Evolutionary conservation across 2,888 invertebrate genomes (phyloP).

Genomic region (Cerceris ruficornis): DNA sequence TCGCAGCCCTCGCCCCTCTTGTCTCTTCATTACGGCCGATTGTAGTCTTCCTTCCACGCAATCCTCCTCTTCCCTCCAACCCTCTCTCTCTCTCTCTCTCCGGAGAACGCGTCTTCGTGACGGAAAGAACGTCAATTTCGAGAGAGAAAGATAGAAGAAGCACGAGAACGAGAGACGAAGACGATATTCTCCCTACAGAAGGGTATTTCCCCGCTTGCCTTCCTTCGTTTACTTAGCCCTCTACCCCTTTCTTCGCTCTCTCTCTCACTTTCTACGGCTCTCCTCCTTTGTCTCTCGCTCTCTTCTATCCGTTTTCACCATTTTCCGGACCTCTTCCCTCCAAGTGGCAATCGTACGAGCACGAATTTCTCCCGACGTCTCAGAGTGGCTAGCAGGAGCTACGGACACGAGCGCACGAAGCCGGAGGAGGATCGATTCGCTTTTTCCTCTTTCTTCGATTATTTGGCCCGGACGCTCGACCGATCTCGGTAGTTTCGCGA

Average conservation of each 20-base stretch:
- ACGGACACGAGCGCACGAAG: slow-evolving; percentile 67
- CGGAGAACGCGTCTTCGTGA: neutral
- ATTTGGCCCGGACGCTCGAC: slow-evolving; percentile 41
- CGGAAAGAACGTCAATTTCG: slow-evolving; percentile 10
- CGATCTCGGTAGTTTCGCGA: slow-evolving; percentile 47
- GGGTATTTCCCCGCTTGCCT: neutral
- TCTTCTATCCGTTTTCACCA: neutral
- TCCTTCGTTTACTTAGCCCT: neutral
- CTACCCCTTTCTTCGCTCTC: neutral
- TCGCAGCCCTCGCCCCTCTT: slow-evolving; percentile 24
- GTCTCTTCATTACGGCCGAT: slow-evolving; percentile 37
- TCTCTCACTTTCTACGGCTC: slow-evolving; percentile 1
- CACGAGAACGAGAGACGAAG: too few species aligned
- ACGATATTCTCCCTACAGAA: too few species aligned
- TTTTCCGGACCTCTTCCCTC: neutral
- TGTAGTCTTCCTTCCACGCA: slow-evolving; percentile 2
- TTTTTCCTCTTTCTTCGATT: slow-evolving; percentile 1
- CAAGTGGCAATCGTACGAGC: slow-evolving; percentile 43
- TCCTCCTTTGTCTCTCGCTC: slow-evolving; percentile 3
- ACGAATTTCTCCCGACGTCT: slow-evolving; percentile 67
- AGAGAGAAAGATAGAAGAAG: neutral
- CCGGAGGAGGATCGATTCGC: slow-evolving; percentile 41
- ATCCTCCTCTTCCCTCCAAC: neutral
- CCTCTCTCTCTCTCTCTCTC: neutral
- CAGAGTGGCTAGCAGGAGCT: slow-evolving; percentile 65